Evolutionary conservation across 2,797 vertebrate species (phyloP), one percentile per base, ranked within the genome.

Genomic region (Eulemur albifrons): DNA sequence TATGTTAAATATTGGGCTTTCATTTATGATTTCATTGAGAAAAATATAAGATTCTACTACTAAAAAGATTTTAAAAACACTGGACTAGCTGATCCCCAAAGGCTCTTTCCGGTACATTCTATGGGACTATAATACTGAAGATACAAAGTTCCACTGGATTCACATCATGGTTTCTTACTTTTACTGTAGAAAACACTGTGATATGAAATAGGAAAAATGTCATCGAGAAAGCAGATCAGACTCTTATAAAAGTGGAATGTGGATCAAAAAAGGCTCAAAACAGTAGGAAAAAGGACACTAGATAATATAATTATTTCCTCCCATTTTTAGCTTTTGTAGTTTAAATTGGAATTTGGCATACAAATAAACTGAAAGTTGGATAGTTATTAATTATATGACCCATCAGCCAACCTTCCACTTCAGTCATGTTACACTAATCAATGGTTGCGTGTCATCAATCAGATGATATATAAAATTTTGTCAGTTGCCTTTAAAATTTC

Each of bases 291-390:
- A 91, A 81, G 50, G 30, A 93, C 7, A 72, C 27, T 85, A 76
- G 38, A 81, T 90, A 52, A 80, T 72, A 8, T 65, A 76, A 93
- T 86, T 81, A 85, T 85, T 93, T 95, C 92, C 63, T 95, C 57
- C 25, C 50, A 70, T 30, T 90, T 95, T 92, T 94, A 85, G 40
- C 32, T 93, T 93, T 94, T 5, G 10, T 67, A 59, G 52, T 59
- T 90, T 93, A 90, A 63, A 92, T 65, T 97, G 43, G 54, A 90
- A 96, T 93, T 93, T 90, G 54, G 27, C 61, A 81, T 88, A 72
- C 52, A 94, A 81, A 80, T 40, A 93, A 91, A 84, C 50, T 65
- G 25, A 54, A 63, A 63, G 40, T 80, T 95, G 38, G 45, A 70
- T 82, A 50, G 52, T 59, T 81, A 94, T 94, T 86, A 92, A 89